phyloP scores from a whole-genome alignment of 2,797 vertebrate species.

The Vireo griseus region DNA sequence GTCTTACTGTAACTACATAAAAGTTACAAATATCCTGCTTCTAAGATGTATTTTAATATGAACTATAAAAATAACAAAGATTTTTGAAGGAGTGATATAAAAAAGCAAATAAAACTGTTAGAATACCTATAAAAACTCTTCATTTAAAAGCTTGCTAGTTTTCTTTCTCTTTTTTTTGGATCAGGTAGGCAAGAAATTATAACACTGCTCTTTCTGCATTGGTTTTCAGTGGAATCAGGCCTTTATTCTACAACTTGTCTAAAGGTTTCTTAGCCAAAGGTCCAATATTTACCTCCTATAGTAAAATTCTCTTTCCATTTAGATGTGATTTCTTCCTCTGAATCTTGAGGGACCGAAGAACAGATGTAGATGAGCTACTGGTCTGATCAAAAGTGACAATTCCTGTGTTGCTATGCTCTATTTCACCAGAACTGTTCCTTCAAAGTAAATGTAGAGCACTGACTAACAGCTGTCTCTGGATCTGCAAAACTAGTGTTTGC shows the following conservation, averaged over 20 bases:
- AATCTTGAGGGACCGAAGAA: neutral
- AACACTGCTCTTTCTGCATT: neutral
- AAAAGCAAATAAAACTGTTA: neutral
- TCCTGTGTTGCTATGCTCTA: conserved; percentile 14
- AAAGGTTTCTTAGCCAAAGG: neutral
- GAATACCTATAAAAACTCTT: neutral
- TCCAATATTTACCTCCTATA: neutral
- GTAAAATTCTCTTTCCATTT: neutral
- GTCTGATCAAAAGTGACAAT: conserved; percentile 34
- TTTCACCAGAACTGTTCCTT: conserved; percentile 25
- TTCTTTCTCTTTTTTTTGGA: neutral
- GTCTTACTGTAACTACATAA: neutral
- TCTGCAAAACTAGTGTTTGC: neutral
- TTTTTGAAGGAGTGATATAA: neutral
- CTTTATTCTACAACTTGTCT: neutral
- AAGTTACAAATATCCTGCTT: neutral
- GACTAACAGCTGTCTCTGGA: neutral
- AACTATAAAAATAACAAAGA: neutral
- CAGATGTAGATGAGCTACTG: neutral
- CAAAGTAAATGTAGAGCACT: neutral
- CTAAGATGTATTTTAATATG: neutral
- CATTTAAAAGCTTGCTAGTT: neutral
- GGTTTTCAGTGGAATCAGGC: neutral
- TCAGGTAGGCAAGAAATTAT: neutral
- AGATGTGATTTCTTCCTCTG: neutral